phyloP scores from a whole-genome alignment of 2,113 vertebrate species.

The Seriola dumerili region DNA sequence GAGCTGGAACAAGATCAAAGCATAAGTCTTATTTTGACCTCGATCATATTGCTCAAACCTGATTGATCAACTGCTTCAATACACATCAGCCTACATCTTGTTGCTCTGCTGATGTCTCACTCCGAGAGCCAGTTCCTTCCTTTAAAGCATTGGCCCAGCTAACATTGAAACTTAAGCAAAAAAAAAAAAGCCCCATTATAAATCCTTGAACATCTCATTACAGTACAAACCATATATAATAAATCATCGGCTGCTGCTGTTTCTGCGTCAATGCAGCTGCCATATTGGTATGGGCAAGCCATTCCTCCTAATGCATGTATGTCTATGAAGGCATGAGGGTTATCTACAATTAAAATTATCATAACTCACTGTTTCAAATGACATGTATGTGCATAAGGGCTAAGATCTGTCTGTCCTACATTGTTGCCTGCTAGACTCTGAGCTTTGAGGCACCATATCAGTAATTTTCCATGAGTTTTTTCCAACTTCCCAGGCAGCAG shows the following conservation, averaged over 20 bases:
- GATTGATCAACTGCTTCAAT: background rate
- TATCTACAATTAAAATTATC: no score
- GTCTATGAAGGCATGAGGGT: no score
- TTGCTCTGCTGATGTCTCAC: background rate
- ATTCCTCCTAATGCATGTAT: no score
- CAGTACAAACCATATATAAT: no score
- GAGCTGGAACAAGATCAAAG: background rate
- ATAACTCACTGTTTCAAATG: no score
- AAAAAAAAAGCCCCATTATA: background rate
- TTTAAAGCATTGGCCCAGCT: background rate
- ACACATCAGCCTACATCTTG: background rate
- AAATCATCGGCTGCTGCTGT: no score
- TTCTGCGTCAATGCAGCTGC: no score
- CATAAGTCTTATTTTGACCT: slow-evolving; percentile 9
- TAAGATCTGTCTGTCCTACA: background rate
- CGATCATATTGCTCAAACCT: background rate
- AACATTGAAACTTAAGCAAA: background rate
- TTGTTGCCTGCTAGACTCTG: background rate
- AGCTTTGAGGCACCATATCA: background rate
- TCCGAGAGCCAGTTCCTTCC: background rate
- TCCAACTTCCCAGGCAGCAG: background rate
- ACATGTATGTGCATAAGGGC: no score
- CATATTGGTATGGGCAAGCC: no score
- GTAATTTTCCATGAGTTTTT: background rate
- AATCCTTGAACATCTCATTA: no score